Evolutionary conservation across 92 coral and sea anemone species (phyloP), one percentile per base, ranked within the genome.

Genomic region (Ricordea florida): DNA sequence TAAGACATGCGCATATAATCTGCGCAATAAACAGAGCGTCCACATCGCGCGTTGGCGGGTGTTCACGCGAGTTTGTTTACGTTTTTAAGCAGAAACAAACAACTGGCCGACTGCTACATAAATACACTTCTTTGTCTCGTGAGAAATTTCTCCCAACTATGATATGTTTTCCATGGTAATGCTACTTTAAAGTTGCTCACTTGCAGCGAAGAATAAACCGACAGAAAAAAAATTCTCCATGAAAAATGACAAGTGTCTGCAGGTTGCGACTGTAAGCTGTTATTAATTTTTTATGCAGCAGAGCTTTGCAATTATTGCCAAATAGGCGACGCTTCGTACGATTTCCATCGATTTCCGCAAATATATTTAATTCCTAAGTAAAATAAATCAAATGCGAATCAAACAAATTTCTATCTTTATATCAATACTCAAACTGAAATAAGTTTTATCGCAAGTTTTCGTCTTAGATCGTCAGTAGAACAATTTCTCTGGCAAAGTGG

Each of bases 1-100:
- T 79, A 33, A 72, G 71, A 48, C 71, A 69, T 87, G 98, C 98
- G 90, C 96, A 91, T 59, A 64, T 50, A 75, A 57, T 56, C 66
- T 93, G 98, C 93, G 98, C 97, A 87, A 66, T 82, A 79, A 65
- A 8, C 40, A 18, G 40, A 50, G 96, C 92, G 92, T 86, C 87
- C 68, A 69, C 71, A 76, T 80, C 48, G 46, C 68, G 52, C 57
- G 84, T 80, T 80, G 93, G 93, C 85, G 89, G 87, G 87, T 69
- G 79, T 63, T 49, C 81, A 64, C 74, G 80, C 80, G 69, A 46
- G 68, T 13, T 55, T 84, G 84, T 84, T 84, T 84, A 76, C 80
- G 56, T 65, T 34, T 45, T 17, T 16, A 47, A 53, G 42, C 18
- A 48, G 36, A 15, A 69, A 57, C 59, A 69, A 42, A 31, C 37